A percentile compares a stretch with the other conserved stretches of the same genome.
These are phyloP conservation scores for Limnephilus lunatus DNA, from an alignment of 2,888 invertebrate species.

Conservation along the genomic window DNA sequence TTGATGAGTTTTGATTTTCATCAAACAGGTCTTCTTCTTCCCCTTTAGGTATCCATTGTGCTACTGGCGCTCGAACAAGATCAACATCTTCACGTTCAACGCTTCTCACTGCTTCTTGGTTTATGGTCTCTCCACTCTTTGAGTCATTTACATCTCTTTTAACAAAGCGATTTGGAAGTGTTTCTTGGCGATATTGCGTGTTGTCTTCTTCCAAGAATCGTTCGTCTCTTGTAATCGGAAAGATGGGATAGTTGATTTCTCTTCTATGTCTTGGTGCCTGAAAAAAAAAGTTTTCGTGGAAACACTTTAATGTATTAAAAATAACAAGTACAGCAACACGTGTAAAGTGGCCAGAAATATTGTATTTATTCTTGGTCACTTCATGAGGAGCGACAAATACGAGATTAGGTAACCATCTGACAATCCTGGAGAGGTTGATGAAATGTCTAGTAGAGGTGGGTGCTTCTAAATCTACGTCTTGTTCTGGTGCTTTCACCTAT, in stretches of 20 bases:
- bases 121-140: slow-evolving; percentile 72
- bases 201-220: slow-evolving; percentile 66
- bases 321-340: neutral
- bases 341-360: neutral
- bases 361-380: neutral
- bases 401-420: neutral
- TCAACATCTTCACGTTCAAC: slow-evolving; percentile 69
- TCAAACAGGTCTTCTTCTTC: slow-evolving; percentile 74
- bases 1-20: slow-evolving; percentile 70
- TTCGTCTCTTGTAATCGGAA: slow-evolving; percentile 66
- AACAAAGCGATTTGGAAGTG: slow-evolving; percentile 6
- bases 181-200: slow-evolving; percentile 47
- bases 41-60: slow-evolving; percentile 74
- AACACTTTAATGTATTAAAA: neutral
- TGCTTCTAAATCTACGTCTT: neutral
- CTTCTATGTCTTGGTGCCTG: slow-evolving; percentile 66
- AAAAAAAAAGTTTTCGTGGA: slow-evolving; percentile 11
- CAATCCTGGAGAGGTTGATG: too few species aligned
- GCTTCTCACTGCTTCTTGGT: slow-evolving; percentile 73
- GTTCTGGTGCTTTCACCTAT: too few species aligned
- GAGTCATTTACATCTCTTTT: slow-evolving; percentile 58
- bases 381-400: neutral
- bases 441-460: too few species aligned
- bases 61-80: slow-evolving; percentile 67
- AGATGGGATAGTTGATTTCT: slow-evolving; percentile 66